These are phyloP conservation scores for Charina bottae DNA, from an alignment of 2,113 vertebrate genomes.

Conservation along the genomic window DNA sequence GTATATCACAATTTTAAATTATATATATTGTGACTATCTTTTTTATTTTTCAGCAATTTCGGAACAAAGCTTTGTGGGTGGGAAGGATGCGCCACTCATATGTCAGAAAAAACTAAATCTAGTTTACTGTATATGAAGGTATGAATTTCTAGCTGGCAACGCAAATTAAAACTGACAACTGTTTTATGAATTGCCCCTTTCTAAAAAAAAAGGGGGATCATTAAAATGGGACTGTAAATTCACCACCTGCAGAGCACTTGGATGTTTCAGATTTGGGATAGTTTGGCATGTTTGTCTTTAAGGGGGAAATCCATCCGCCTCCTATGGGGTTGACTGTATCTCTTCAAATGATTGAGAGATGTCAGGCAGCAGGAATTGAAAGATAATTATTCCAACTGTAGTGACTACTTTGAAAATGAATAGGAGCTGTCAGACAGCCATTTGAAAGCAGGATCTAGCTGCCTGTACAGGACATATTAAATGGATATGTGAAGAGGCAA, in stretches of 20 bases:
- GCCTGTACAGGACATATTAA: slow-evolving; percentile 74
- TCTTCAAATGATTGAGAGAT: slow-evolving; percentile 80
- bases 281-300: slow-evolving; percentile 75
- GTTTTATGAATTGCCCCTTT: slow-evolving; percentile 65
- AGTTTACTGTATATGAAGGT: slow-evolving; percentile 34
- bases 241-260: slow-evolving; percentile 75
- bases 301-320: slow-evolving; percentile 77
- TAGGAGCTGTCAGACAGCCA: slow-evolving; percentile 79
- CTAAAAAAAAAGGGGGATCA: slow-evolving; percentile 68
- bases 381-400: slow-evolving; percentile 77
- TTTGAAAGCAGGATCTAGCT: slow-evolving; percentile 80
- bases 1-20: too few species aligned
- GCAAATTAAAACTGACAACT: slow-evolving; percentile 71
- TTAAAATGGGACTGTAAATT: slow-evolving; percentile 77
- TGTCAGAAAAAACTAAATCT: slow-evolving; percentile 39
- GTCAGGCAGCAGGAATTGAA: slow-evolving; percentile 78
- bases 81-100: not conserved
- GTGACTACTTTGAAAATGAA: slow-evolving; percentile 82
- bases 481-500: slow-evolving; percentile 74
- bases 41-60: not conserved
- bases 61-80: not conserved
- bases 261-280: slow-evolving; percentile 79
- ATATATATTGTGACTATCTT: not conserved
- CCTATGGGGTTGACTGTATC: slow-evolving; percentile 74
- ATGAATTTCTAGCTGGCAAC: slow-evolving; percentile 45